Evolutionary conservation across 2,888 invertebrate species (phyloP).

Genomic region (Eristalis intricaria): DNA sequence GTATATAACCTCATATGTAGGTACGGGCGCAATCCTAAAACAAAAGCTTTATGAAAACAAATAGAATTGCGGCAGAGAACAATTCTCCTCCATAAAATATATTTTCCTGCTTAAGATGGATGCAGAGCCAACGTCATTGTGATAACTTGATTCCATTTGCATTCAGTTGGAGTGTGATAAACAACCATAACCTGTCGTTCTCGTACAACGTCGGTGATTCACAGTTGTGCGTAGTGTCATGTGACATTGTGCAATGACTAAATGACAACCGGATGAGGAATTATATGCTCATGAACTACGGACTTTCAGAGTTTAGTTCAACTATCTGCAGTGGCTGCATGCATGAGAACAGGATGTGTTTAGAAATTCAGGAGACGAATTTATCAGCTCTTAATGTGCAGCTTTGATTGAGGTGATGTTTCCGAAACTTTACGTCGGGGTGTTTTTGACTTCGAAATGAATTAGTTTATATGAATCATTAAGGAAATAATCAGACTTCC

Average conservation of each 20-base stretch:
- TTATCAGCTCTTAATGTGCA: conserved; percentile 20
- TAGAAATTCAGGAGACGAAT: conserved; percentile 28
- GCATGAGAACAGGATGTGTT: conserved; percentile 8
- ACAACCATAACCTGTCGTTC: conserved; percentile 44
- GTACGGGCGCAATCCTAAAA: conserved; percentile 23
- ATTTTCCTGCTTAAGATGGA: conserved; percentile 36
- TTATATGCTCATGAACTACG: conserved; percentile 49
- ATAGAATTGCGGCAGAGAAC: conserved; percentile 44
- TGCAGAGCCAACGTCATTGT: conserved; percentile 39
- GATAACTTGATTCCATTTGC: conserved; percentile 49
- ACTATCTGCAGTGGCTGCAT: not conserved
- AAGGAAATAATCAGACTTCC: not conserved
- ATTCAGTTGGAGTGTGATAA: conserved; percentile 49
- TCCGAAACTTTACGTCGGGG: not conserved
- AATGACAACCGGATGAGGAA: conserved; percentile 52
- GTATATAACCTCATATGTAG: no score
- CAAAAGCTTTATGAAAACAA: conserved; percentile 37
- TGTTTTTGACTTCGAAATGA: not conserved
- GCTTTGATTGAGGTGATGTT: conserved; percentile 12
- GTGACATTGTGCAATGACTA: conserved; percentile 49
- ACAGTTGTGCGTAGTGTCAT: conserved; percentile 21
- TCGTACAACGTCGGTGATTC: conserved; percentile 9
- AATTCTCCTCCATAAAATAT: conserved; percentile 60
- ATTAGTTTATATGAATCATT: not conserved
- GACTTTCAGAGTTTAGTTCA: conserved; percentile 7